Percentiles rank a stretch among this genome's conserved stretches.
These are phyloP conservation scores for Lagria hirta DNA, from an alignment of 2,888 invertebrate genomes.

Conservation along the genomic window DNA sequence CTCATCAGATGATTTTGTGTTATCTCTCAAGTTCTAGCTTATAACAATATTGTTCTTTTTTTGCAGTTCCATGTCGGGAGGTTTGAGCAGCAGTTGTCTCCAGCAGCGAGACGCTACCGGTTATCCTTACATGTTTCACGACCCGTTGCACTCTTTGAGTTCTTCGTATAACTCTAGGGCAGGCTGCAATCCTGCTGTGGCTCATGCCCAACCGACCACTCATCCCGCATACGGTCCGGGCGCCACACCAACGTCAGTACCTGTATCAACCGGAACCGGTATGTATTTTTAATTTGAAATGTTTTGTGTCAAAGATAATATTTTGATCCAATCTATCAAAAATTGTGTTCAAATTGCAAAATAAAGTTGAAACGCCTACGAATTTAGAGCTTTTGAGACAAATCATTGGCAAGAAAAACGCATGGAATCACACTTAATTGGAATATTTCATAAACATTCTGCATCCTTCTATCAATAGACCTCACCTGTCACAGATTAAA, in stretches of 20 bases:
- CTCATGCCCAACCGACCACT: conserved; percentile 75
- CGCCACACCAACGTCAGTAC: conserved; percentile 58
- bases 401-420: too few relatives aligned
- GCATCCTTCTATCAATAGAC: too few relatives aligned
- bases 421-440: too few relatives aligned
- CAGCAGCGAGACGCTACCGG: conserved; percentile 74
- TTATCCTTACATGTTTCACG: conserved; percentile 90
- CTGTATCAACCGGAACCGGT: conserved; percentile 56
- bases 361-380: too few relatives aligned
- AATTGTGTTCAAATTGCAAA: too few relatives aligned
- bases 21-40: too few relatives aligned
- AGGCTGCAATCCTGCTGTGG: conserved; percentile 70
- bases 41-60: conserved; percentile 26
- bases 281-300: conserved; percentile 39
- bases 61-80: conserved; percentile 82
- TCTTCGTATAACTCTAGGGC: conserved; percentile 74
- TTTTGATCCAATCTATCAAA: too few relatives aligned
- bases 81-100: conserved; percentile 78
- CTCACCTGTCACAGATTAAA: too few relatives aligned
- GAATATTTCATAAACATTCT: too few relatives aligned
- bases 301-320: too few relatives aligned
- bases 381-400: too few relatives aligned
- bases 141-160: conserved; percentile 75
- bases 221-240: conserved; percentile 65
- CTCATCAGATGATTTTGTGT: too few relatives aligned